Base-by-base conservation (phyloP, 2,113 vertebrate genomes). In the Urocitellus parryii region DNA sequence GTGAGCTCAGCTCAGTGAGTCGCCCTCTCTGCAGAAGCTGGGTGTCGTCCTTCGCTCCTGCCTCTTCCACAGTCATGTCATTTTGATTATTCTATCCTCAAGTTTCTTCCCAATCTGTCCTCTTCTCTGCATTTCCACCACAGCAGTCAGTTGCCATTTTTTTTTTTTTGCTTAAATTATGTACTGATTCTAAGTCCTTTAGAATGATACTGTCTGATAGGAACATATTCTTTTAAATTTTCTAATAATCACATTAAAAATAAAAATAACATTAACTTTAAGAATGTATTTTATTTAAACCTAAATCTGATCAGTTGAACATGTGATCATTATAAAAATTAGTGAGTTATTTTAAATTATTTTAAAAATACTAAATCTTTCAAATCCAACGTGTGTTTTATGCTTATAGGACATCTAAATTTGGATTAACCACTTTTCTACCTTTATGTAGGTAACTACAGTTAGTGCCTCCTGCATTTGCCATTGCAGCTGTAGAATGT, bases 241-340 rank as follows among this genome's bases (percentile, higher is more conserved):
- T 91, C 10, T 88, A 70, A 45, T 90, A 88, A 39, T n/a, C 37
- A 88, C 10, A 65, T 88, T 88, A 90, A 96, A 27, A n/a, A 25
- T 76, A n/a, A 88, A 89, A 82, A 12, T 93, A 74, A 86, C 45
- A 81, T 92, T 77, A 74, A 86, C 45, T 77, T 92, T 77, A 48
- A 32, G 42, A 74, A 70, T 65, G 1, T 78, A 70, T 82, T 90
- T 92, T 78, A 90, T 63, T 77, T 94, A 91, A 83, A 61, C 11
- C 9, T 93, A 0, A 90, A 34, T 83, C 74, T 73, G 61, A 63
- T 92, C 34, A 84, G 5, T 73, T 86, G 45, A 84, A n/a, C 32
- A 72, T 91, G 4, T 83, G 61, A 85, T 85, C 27, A 85, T 63
- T 67, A 87, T 67, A 88, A 88, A 76, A 20, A 63, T 79, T 92